phyloP scores from a whole-genome alignment of 2,113 vertebrate species.

The Peromyscus polionotus region DNA sequence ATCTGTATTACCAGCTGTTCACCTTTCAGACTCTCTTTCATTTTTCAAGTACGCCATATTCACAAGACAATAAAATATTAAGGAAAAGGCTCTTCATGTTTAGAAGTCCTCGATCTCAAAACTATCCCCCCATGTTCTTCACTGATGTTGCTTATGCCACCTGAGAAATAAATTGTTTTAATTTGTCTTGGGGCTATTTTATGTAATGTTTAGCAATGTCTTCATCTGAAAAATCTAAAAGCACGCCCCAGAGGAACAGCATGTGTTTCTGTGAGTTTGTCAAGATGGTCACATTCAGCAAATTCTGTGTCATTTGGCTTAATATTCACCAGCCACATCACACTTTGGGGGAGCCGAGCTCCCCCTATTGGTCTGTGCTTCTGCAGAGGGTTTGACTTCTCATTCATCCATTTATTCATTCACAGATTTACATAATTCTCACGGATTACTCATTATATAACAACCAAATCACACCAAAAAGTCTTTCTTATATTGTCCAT shows the following conservation, averaged over 20 bases:
- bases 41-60: constrained; percentile 37
- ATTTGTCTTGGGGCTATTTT: neutral
- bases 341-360: neutral
- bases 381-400: neutral
- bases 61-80: constrained; percentile 31
- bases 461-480: neutral
- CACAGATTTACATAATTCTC: neutral
- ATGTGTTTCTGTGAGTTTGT: neutral
- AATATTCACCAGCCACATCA: neutral
- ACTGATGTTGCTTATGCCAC: neutral
- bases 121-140: neutral
- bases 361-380: neutral
- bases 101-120: neutral
- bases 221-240: constrained; percentile 46
- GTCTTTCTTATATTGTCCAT: neutral
- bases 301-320: neutral
- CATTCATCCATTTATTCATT: neutral
- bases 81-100: constrained; percentile 41
- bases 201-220: neutral
- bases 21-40: constrained; percentile 22
- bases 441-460: neutral
- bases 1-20: constrained; percentile 79
- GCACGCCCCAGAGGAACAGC: neutral
- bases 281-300: neutral
- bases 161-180: neutral